These are phyloP conservation scores for Galeopterus variegatus DNA, from an alignment of 2,113 vertebrate genomes.

Conservation along the genomic window DNA sequence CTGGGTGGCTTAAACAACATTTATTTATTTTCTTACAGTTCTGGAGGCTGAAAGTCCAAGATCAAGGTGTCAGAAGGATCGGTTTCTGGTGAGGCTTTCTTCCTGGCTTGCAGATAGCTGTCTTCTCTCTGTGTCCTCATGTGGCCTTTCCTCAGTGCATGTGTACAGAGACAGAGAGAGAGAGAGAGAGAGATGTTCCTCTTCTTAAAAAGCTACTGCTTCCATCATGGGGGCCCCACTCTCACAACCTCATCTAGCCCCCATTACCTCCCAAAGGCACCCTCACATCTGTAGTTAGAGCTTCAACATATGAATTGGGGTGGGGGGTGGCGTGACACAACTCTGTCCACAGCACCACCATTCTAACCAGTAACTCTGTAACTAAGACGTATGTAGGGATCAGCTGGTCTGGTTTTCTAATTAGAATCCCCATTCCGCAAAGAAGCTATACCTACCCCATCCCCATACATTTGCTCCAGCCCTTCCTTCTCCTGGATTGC, in stretches of 20 bases:
- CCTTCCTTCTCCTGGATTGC: rapidly evolving
- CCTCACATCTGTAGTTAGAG: no score
- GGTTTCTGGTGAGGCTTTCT: neutral
- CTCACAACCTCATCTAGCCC: neutral
- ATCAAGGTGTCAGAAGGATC: neutral
- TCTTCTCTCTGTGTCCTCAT: neutral
- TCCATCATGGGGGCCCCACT: neutral
- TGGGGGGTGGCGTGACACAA: no score
- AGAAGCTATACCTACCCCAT: rapidly evolving
- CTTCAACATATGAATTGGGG: neutral
- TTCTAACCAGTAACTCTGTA: no score
- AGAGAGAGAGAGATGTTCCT: neutral
- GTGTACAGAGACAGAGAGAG: no score
- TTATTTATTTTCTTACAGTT: neutral
- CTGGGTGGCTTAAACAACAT: neutral
- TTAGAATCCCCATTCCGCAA: neutral
- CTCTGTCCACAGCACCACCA: neutral
- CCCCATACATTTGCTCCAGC: no score
- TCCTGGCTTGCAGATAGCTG: neutral
- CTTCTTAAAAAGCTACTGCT: neutral
- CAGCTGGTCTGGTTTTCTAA: neutral
- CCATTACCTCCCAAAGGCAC: neutral
- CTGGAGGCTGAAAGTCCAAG: neutral
- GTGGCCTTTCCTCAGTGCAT: neutral
- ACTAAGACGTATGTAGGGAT: neutral